phyloP scores from a whole-genome alignment of 2,113 vertebrate species.

The Pelecanoides urinatrix region DNA sequence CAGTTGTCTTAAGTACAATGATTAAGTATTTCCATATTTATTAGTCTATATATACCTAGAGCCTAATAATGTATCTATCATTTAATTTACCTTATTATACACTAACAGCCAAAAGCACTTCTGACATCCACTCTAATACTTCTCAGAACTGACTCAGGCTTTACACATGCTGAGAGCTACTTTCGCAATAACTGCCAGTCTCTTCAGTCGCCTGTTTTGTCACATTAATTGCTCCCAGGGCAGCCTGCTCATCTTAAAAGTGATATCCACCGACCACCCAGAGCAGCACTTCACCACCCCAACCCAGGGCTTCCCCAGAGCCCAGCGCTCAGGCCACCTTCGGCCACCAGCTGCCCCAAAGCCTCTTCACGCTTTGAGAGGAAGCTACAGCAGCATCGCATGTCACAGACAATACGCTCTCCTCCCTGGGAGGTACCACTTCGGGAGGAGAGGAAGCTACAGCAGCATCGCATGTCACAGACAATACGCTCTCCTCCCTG shows the following conservation, averaged over 20 bases:
- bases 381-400: neutral
- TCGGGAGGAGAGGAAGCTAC: neutral
- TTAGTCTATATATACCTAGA: neutral
- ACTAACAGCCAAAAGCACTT: neutral
- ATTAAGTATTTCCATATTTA: neutral
- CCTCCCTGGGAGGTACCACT: neutral
- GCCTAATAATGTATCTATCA: neutral
- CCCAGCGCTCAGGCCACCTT: neutral
- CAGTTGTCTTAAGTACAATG: neutral
- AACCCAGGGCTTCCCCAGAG: neutral
- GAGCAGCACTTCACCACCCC: neutral
- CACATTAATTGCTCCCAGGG: neutral
- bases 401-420: neutral
- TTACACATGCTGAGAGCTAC: neutral
- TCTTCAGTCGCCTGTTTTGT: neutral
- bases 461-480: neutral
- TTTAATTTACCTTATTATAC: slow-evolving; percentile 15
- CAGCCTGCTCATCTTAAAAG: neutral
- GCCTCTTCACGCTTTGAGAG: fast-evolving
- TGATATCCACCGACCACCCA: neutral
- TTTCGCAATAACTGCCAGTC: slow-evolving; percentile 51
- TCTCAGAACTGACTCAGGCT: neutral
- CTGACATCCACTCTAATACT: neutral
- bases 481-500: neutral
- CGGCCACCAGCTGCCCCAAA: neutral